phyloP scores from a whole-genome alignment of 2,888 invertebrate species.

The Cantharis nigra region DNA sequence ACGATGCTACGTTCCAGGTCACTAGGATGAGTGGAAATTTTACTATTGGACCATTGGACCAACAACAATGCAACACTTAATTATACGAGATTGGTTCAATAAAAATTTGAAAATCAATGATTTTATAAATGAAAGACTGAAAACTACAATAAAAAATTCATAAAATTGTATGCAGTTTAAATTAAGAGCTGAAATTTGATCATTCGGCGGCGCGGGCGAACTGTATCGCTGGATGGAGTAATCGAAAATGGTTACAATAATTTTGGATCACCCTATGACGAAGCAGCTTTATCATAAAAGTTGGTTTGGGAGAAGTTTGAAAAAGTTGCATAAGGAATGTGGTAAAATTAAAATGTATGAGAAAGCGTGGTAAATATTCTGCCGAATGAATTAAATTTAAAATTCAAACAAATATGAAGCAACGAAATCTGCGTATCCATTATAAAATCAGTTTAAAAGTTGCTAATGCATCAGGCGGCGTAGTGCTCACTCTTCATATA shows the following conservation, averaged over 20 bases:
- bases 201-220: no score
- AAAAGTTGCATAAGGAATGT: neutral
- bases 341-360: neutral
- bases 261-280: neutral
- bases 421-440: slow-evolving; percentile 43
- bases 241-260: neutral
- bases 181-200: no score
- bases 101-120: no score
- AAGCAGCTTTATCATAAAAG: neutral
- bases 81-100: no score
- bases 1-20: no score
- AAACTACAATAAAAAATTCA: no score
- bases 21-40: no score
- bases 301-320: neutral
- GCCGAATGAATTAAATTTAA: slow-evolving; percentile 18
- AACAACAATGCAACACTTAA: no score
- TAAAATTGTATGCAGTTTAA: no score
- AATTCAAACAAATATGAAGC: slow-evolving; percentile 33
- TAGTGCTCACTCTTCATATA: slow-evolving; percentile 51
- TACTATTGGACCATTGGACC: no score
- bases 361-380: neutral
- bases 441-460: slow-evolving; percentile 50
- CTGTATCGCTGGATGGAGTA: neutral
- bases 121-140: no score
- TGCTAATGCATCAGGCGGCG: slow-evolving; percentile 53